Conservation (phyloP, 2,797 vertebrate genomes). For the Pseudochromis fuscus region DNA sequence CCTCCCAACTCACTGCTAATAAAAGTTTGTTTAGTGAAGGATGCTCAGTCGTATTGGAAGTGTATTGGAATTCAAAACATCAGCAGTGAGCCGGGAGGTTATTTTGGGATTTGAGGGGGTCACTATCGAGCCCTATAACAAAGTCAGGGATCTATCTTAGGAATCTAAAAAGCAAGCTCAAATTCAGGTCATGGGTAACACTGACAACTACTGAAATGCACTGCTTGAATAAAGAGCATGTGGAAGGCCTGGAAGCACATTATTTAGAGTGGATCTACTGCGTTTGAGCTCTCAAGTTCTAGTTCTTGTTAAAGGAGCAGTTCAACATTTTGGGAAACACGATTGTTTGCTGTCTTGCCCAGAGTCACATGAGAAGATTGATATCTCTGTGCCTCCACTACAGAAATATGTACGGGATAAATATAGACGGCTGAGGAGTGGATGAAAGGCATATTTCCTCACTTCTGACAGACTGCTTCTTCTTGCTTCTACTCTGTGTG, state of each 20-base stretch:
- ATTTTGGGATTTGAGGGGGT: constrained; percentile 29
- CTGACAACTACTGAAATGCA: constrained; percentile 4
- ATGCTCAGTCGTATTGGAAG: constrained; percentile 25
- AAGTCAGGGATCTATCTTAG: constrained; percentile 16
- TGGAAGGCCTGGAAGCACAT: constrained; percentile 15
- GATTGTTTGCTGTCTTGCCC: constrained; percentile 24
- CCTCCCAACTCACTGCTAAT: constrained; percentile 23
- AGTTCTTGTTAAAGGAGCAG: constrained; percentile 29
- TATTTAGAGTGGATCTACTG: constrained; percentile 14
- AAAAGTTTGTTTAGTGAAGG: constrained; percentile 19
- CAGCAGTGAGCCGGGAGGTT: neutral
- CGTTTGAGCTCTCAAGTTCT: constrained; percentile 3
- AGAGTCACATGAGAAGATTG: constrained; percentile 23
- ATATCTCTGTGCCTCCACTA: constrained; percentile 16
- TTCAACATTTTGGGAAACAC: constrained; percentile 10
- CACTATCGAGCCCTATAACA: constrained; percentile 2
- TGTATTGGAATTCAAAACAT: constrained; percentile 42
- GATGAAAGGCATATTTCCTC: constrained; percentile 35
- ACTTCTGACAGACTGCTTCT: constrained; percentile 19
- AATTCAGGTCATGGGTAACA: constrained; percentile 32
- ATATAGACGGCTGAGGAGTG: constrained; percentile 26
- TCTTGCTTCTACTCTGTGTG: constrained; percentile 15
- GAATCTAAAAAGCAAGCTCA: constrained; percentile 21
- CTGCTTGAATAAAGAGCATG: neutral
- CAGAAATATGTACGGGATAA: constrained; percentile 40